Evolutionary conservation across 2,888 invertebrate species (phyloP).

Genomic region (Leptopterna dolabrata): DNA sequence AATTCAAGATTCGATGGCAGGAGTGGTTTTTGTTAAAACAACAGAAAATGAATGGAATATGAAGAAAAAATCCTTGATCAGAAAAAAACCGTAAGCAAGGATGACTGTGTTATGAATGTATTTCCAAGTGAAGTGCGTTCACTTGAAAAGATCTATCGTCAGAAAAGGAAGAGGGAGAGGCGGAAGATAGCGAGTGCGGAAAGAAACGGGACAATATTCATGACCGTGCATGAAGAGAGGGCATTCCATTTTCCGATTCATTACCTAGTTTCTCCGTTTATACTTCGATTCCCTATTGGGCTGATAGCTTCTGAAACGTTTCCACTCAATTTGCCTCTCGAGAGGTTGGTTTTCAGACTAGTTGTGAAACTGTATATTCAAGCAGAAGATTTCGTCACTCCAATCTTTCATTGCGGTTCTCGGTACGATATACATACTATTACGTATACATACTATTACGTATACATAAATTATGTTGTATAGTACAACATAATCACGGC

Average conservation of each 20-base stretch:
- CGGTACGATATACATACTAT: no score
- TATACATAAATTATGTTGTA: no score
- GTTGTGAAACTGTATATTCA: no score
- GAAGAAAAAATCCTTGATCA: not conserved
- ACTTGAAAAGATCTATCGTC: not conserved
- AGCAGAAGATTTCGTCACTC: no score
- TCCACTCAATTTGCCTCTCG: not conserved
- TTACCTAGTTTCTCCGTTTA: not conserved
- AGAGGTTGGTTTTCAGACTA: not conserved
- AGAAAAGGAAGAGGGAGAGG: not conserved
- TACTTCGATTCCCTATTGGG: not conserved
- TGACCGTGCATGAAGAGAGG: not conserved
- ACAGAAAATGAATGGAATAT: no score
- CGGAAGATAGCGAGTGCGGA: not conserved
- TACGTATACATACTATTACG: no score
- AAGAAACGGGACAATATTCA: not conserved
- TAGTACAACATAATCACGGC: no score
- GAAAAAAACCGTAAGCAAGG: not conserved
- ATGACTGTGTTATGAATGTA: not conserved
- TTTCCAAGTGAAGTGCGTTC: not conserved
- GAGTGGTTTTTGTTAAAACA: no score
- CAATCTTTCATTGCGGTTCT: no score
- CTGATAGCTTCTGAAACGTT: not conserved
- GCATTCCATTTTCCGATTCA: constrained; percentile 7
- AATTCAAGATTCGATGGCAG: no score